Conservation (phyloP, 2,113 vertebrate genomes). For the Chloroceryle aenea region DNA sequence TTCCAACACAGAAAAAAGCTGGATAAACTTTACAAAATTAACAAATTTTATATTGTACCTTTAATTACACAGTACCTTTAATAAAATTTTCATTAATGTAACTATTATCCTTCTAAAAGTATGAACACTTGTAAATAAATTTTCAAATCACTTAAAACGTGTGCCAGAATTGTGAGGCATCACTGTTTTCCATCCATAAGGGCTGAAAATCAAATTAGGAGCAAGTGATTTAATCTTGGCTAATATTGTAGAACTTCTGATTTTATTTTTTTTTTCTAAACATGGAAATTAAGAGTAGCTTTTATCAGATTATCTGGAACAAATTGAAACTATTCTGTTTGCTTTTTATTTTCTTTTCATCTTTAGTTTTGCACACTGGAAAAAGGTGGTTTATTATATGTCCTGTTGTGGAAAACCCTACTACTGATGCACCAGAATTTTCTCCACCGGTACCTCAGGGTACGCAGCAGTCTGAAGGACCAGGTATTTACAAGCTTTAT, state of each 20-base stretch:
- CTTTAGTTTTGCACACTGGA: constrained; percentile 91
- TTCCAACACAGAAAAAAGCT: not conserved
- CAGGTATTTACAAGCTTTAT: constrained; percentile 79
- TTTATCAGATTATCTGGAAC: not conserved
- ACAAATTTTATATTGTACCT: not conserved
- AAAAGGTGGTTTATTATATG: constrained; percentile 99
- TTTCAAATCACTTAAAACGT: not conserved
- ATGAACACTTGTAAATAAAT: not conserved
- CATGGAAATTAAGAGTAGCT: not conserved
- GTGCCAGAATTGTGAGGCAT: not conserved
- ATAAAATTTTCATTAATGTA: not conserved
- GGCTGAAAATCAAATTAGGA: not conserved
- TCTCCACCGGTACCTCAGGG: constrained; percentile 73
- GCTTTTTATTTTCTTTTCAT: constrained; percentile 6
- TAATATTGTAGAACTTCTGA: not conserved
- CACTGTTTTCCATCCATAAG: not conserved
- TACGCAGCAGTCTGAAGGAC: constrained; percentile 75
- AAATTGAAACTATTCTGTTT: not conserved
- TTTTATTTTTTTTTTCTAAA: not conserved
- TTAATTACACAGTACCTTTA: not conserved
- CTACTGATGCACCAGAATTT: constrained; percentile 76
- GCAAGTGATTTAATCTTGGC: not conserved
- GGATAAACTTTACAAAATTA: not conserved
- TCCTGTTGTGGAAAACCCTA: constrained; percentile 90
- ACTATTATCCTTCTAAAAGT: not conserved